Conservation (phyloP, 2,113 vertebrate genomes). For the Forbesichthys papilliferus region DNA sequence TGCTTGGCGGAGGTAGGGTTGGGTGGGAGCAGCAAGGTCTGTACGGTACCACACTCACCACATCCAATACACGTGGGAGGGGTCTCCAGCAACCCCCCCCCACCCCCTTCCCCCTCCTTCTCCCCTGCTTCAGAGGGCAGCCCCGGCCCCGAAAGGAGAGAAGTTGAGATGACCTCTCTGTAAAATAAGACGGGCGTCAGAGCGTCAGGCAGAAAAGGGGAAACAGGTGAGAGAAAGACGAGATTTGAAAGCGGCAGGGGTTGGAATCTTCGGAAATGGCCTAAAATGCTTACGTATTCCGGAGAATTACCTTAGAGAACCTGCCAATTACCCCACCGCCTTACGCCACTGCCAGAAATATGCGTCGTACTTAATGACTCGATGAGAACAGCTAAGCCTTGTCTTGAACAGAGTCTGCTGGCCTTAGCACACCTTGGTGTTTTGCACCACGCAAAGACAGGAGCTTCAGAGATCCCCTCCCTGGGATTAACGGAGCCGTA, state of each 20-base stretch:
- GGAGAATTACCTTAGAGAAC: slow-evolving; percentile 5
- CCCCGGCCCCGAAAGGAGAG: slow-evolving; percentile 81
- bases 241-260: neutral
- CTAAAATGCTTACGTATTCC: neutral
- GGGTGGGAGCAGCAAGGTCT: slow-evolving; percentile 25
- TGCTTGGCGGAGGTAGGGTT: slow-evolving; percentile 22
- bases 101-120: slow-evolving; percentile 8
- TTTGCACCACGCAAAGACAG: slow-evolving; percentile 9
- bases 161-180: slow-evolving; percentile 83
- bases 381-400: neutral
- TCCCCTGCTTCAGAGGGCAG: slow-evolving; percentile 72
- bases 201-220: slow-evolving; percentile 16
- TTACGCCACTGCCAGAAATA: slow-evolving; percentile 2
- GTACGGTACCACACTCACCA: slow-evolving; percentile 71
- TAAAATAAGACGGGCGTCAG: slow-evolving; percentile 62
- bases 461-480: slow-evolving; percentile 9
- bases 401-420: slow-evolving; percentile 2
- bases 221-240: slow-evolving; percentile 6
- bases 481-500: slow-evolving; percentile 8
- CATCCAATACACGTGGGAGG: slow-evolving; percentile 59
- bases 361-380: neutral
- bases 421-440: neutral
- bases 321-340: neutral
- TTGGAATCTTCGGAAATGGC: neutral
- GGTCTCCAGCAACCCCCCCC: slow-evolving; percentile 37